Percentiles rank a stretch among this genome's conserved stretches.
These are phyloP conservation scores for Microtus californicus DNA, from an alignment of 2,797 vertebrate genomes.

Conservation along the genomic window DNA sequence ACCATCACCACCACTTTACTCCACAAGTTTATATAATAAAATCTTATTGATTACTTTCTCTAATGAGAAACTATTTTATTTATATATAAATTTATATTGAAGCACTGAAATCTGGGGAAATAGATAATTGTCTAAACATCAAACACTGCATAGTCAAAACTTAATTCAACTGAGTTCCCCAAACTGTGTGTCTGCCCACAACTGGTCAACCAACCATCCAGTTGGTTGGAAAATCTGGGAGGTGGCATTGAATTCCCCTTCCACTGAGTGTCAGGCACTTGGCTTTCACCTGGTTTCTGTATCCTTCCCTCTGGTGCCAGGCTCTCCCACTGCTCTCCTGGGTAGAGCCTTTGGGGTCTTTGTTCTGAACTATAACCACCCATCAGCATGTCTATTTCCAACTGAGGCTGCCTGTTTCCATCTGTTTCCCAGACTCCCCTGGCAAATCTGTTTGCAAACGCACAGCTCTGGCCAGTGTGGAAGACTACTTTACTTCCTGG, in stretches of 20 bases:
- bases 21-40: not conserved
- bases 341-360: not conserved
- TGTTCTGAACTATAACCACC: not conserved
- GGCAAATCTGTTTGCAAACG: too few species aligned
- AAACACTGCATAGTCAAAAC: not conserved
- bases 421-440: not conserved
- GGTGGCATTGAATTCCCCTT: not conserved
- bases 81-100: not conserved
- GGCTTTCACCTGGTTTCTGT: not conserved
- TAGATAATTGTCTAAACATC: not conserved
- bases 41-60: not conserved
- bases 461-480: too few species aligned
- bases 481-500: not conserved
- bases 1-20: not conserved
- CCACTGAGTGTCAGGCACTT: not conserved
- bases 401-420: not conserved
- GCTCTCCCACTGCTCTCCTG: not conserved
- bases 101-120: not conserved
- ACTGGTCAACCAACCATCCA: too few species aligned
- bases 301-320: rapidly evolving
- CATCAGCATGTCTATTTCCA: not conserved
- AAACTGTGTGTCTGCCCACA: not conserved
- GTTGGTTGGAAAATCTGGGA: not conserved
- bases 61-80: not conserved
- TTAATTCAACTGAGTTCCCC: not conserved